Percentiles rank a stretch among this genome's conserved stretches.
phyloP scores from a whole-genome alignment of 64 coral and sea anemone species.

The Montipora foliosa region DNA sequence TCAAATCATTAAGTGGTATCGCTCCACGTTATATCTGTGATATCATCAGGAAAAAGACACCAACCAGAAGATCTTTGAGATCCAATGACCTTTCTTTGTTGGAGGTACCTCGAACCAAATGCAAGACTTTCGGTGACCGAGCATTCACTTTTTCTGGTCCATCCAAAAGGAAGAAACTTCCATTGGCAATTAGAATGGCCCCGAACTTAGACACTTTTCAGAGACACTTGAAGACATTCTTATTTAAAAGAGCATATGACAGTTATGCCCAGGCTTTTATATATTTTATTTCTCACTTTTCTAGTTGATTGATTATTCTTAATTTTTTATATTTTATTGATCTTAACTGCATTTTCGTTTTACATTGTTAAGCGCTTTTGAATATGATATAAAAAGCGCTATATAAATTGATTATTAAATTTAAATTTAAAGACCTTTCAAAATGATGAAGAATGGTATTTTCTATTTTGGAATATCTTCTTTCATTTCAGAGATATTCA shows the following conservation, averaged over 20 bases:
- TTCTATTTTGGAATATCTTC: too few relatives aligned
- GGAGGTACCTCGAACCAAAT: slow-evolving; percentile 11
- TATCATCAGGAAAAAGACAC: neutral
- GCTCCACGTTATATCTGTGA: neutral
- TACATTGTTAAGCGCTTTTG: too few relatives aligned
- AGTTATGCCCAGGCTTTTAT: neutral
- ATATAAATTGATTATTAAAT: too few relatives aligned
- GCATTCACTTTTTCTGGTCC: slow-evolving; percentile 58
- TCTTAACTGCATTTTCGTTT: too few relatives aligned
- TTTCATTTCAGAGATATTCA: too few relatives aligned
- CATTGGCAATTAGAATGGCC: neutral
- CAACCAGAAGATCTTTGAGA: neutral
- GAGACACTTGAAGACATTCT: neutral
- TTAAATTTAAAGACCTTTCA: too few relatives aligned
- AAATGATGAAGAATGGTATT: too few relatives aligned
- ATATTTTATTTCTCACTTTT: neutral
- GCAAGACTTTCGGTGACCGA: slow-evolving; percentile 49
- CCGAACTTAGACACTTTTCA: neutral
- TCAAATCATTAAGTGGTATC: neutral
- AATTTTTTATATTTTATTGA: too few relatives aligned
- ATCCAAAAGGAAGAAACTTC: slow-evolving; percentile 11
- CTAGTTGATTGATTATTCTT: too few relatives aligned
- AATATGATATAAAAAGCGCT: too few relatives aligned
- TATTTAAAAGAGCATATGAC: neutral
- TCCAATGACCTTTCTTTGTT: slow-evolving; percentile 15